phyloP scores from a whole-genome alignment of 2,888 invertebrate genomes.

The Podabrus alpinus region DNA sequence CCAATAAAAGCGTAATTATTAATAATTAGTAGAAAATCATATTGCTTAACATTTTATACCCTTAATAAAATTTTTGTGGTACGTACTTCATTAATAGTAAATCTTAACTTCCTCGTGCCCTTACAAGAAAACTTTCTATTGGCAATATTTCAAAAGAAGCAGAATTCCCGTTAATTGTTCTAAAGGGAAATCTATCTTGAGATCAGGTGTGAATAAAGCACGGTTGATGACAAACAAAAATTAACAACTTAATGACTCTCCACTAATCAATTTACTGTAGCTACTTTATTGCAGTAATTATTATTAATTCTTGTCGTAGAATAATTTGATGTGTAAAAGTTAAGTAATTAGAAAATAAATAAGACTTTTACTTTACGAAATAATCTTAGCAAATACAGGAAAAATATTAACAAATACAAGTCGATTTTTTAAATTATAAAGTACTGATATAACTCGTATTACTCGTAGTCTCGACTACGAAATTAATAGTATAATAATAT shows the following conservation, averaged over 20 bases:
- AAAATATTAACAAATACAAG: too few relatives aligned
- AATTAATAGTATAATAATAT: too few relatives aligned
- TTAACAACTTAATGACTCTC: not conserved
- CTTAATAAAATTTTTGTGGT: not conserved
- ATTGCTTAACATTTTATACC: not conserved
- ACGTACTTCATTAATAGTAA: not conserved
- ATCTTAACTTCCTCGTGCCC: not conserved
- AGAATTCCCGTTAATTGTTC: not conserved
- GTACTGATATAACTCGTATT: too few relatives aligned
- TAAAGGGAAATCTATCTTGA: not conserved
- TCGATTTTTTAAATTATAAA: too few relatives aligned
- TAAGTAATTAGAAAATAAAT: not conserved
- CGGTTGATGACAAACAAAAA: not conserved
- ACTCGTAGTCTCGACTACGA: too few relatives aligned
- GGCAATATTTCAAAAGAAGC: not conserved
- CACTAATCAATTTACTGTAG: not conserved
- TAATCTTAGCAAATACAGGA: too few relatives aligned
- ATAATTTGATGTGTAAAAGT: not conserved
- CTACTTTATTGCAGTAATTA: not conserved
- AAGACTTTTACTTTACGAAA: too few relatives aligned
- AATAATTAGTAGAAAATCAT: not conserved
- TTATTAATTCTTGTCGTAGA: not conserved
- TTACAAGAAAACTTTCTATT: not conserved
- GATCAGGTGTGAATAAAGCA: not conserved
- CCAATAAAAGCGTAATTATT: not conserved